A percentile compares a stretch with the other conserved stretches of the same genome.
Evolutionary conservation across 1,140 invertebrate genomes (phyloP).

Genomic region (Micrasema minimum): DNA sequence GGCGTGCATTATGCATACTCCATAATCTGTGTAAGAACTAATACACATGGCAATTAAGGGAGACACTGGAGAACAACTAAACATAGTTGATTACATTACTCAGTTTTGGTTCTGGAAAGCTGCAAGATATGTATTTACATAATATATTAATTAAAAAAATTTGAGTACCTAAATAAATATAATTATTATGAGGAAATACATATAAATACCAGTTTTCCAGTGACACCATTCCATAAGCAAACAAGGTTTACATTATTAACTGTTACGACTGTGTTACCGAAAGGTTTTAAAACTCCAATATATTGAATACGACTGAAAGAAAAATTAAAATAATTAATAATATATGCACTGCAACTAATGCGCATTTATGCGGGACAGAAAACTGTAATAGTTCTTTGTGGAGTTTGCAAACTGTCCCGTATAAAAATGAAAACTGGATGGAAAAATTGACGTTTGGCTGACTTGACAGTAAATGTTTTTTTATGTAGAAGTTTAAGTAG

Average conservation of each 20-base stretch:
- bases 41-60: conserved; percentile 59
- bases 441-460: too few species aligned
- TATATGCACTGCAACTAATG: too few species aligned
- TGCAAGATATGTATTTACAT: conserved; percentile 10
- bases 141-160: too few species aligned
- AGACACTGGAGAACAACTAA: conserved; percentile 58
- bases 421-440: too few species aligned
- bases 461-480: too few species aligned
- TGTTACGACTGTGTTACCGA: conserved; percentile 42
- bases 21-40: conserved; percentile 57
- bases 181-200: neutral
- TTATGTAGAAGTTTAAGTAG: too few species aligned
- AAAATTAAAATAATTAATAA: too few species aligned
- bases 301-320: conserved; percentile 39
- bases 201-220: conserved; percentile 44
- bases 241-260: conserved; percentile 36
- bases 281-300: conserved; percentile 44
- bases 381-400: too few species aligned
- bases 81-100: conserved; percentile 38
- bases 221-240: conserved; percentile 42
- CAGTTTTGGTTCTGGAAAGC: conserved; percentile 33
- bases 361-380: too few species aligned
- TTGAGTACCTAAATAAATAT: too few species aligned
- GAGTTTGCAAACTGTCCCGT: too few species aligned
- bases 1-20: conserved; percentile 53